Evolutionary conservation across 2,797 vertebrate species (phyloP).

Genomic region (Galaxias olidus): DNA sequence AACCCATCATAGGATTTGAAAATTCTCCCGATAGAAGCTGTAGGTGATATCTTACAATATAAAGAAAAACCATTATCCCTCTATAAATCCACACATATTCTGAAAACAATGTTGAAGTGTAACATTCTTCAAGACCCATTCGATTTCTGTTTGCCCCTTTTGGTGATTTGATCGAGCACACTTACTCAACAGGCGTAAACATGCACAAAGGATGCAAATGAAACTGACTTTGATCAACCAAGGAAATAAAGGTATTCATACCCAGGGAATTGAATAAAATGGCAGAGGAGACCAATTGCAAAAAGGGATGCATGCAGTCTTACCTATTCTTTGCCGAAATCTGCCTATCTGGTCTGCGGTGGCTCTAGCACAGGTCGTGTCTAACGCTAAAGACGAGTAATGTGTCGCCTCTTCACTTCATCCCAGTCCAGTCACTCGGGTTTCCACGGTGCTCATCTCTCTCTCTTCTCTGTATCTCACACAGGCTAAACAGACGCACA

Average conservation of each 20-base stretch:
- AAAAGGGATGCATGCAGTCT: background rate
- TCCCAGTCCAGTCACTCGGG: too few relatives aligned
- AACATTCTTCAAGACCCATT: background rate
- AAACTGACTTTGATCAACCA: conserved; percentile 38
- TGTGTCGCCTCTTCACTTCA: too few relatives aligned
- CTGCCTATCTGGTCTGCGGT: conserved; percentile 19
- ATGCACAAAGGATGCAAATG: conserved; percentile 27
- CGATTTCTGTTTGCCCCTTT: conserved; percentile 10
- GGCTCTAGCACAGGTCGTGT: background rate
- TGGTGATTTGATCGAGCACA: conserved; percentile 8
- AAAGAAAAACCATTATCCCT: too few relatives aligned
- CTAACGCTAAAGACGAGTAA: too few relatives aligned
- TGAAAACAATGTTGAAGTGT: background rate
- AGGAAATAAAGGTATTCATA: conserved; percentile 3
- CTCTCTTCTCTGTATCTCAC: too few relatives aligned
- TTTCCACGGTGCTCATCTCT: too few relatives aligned
- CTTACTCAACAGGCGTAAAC: conserved; percentile 13
- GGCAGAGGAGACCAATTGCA: background rate
- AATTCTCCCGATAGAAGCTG: background rate
- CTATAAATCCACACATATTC: background rate
- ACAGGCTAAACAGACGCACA: too few relatives aligned
- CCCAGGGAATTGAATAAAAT: conserved; percentile 14
- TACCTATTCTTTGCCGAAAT: conserved; percentile 8
- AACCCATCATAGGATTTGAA: conserved; percentile 6
- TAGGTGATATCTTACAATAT: background rate